Evolutionary conservation across 1,140 invertebrate genomes (phyloP).

Genomic region (Bombus pyrosoma): DNA sequence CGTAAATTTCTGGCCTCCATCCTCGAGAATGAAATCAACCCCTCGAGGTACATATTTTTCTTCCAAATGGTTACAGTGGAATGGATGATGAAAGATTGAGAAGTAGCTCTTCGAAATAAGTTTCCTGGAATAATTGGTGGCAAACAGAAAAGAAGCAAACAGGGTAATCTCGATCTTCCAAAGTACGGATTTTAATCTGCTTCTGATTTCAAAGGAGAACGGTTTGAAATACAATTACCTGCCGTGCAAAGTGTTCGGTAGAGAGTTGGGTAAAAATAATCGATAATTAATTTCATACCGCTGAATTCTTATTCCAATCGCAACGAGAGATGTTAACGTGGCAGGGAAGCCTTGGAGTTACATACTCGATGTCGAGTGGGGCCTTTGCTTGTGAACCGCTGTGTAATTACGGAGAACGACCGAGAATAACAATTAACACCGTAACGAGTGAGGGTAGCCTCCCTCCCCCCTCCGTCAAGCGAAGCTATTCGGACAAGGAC

Average conservation of each 20-base stretch:
- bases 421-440: conserved; percentile 49
- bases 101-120: too few species aligned
- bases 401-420: conserved; percentile 31
- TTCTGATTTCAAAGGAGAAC: too few species aligned
- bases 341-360: background rate
- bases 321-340: background rate
- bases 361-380: conserved; percentile 10
- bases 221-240: background rate
- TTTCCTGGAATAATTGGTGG: background rate
- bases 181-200: background rate
- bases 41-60: too few species aligned
- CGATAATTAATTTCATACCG: conserved; percentile 26
- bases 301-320: background rate
- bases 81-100: too few species aligned
- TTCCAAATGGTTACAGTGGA: too few species aligned
- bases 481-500: conserved; percentile 32
- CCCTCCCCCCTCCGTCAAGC: conserved; percentile 15
- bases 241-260: background rate
- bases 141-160: background rate
- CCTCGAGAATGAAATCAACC: too few species aligned
- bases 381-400: conserved; percentile 1
- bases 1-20: too few species aligned
- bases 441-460: conserved; percentile 17
- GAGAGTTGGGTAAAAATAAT: background rate
- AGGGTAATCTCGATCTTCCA: background rate